phyloP scores from a whole-genome alignment of 2,113 vertebrate species.

The Varanus salvator region DNA sequence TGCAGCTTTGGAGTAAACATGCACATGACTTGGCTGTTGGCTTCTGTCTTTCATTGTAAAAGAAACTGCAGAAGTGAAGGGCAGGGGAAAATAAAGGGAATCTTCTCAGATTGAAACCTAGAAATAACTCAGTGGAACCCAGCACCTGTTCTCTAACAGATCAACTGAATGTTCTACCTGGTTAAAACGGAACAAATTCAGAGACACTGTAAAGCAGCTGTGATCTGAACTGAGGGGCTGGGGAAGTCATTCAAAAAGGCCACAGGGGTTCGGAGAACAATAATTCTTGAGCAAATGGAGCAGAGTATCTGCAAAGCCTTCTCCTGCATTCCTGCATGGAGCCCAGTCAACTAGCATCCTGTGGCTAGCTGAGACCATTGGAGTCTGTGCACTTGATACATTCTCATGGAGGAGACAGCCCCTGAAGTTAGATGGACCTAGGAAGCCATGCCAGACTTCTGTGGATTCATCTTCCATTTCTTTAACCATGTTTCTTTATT shows the following conservation, averaged over 20 bases:
- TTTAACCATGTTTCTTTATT: not conserved
- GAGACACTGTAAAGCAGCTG: not conserved
- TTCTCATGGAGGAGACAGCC: not conserved
- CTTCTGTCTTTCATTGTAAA: not conserved
- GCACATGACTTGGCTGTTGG: not conserved
- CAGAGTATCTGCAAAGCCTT: too few relatives aligned
- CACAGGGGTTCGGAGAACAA: not conserved
- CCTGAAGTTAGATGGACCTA: not conserved
- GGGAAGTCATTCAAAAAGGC: not conserved
- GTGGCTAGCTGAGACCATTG: too few relatives aligned
- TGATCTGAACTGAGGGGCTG: not conserved
- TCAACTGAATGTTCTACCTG: not conserved
- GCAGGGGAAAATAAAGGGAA: not conserved
- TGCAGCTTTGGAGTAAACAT: not conserved
- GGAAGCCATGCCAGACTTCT: not conserved
- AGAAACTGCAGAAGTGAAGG: not conserved
- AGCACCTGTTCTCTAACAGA: not conserved
- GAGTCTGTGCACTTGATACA: too few relatives aligned
- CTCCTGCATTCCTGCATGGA: not conserved
- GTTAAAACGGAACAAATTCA: not conserved
- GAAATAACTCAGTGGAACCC: not conserved
- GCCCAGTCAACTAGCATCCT: not conserved
- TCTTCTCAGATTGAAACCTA: not conserved
- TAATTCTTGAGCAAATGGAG: not conserved
- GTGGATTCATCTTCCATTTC: not conserved